Base-by-base conservation (phyloP, 2,888 invertebrate species). In the Alloscopus bannaensis region DNA sequence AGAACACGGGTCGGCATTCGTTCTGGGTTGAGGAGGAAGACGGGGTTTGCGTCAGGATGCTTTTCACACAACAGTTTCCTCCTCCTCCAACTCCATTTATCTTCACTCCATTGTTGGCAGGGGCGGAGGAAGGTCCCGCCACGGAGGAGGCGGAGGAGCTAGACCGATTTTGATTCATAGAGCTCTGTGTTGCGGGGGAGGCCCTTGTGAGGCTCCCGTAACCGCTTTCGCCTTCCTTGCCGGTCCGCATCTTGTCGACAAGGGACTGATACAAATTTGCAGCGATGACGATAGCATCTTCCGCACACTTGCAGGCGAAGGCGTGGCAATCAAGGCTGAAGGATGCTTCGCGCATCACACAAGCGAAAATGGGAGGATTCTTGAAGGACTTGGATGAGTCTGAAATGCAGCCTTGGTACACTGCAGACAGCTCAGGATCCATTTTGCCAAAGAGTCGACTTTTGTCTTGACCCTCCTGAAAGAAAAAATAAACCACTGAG, bases 251-350 rank as follows among this genome's bases (percentile, higher is more conserved):
- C 78, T 94, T 94, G 80, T 94, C 93, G 90, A 96, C 93, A 72
- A 96, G 90, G 40, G 95, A 95, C 89, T 95, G 94, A 89, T 96
- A 96, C 85, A 96, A 90, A 82, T 95, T 96, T 59, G 96, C 96
- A 16, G 96, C 96, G 86, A 96, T 94, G 0, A 95, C 95, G 45
- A 96, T 94, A 82, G 96, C 96, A 88, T 96, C 96, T 89, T 96
- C 95, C 36, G 95, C 93, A 86, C 93, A 93, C 88, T 93, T 93
- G 89, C 96, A 96, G 86, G 95, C 94, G 89, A 96, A 96, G 57
- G 94, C 96, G 90, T 96, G 96, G 88, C 96, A 96, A 90, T 96
- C 95, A 82, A 96, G 89, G 86, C 94, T 91, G 87, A 94, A 94
- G 1, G 94, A 93, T 24, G 93, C 92, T 57, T 87, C 87, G 86